Percentiles rank a stretch among this genome's conserved stretches.
These are phyloP conservation scores for Diplolepis rosae DNA, from an alignment of 2,888 invertebrate genomes.

Conservation along the genomic window DNA sequence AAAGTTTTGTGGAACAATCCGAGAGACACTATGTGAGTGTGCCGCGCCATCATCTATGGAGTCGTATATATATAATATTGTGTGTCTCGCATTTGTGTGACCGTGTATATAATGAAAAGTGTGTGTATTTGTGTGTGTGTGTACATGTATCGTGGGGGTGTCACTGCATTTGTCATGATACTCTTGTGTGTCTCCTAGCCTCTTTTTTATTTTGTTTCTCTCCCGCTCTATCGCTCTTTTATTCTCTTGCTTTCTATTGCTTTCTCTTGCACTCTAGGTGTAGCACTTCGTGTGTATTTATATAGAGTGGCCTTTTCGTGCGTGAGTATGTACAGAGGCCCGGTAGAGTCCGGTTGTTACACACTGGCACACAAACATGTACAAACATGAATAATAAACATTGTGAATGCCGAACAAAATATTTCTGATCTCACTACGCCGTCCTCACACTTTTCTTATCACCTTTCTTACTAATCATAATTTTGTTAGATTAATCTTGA, in stretches of 20 bases:
- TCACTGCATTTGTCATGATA: constrained; percentile 62
- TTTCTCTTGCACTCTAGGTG: constrained; percentile 53
- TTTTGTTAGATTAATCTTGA: constrained; percentile 34
- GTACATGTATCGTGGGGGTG: constrained; percentile 54
- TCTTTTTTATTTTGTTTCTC: constrained; percentile 42
- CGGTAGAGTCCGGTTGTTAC: constrained; percentile 62
- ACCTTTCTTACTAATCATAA: constrained; percentile 34
- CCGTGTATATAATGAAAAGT: constrained; percentile 61
- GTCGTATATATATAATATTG: constrained; percentile 74
- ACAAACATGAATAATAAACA: constrained; percentile 60
- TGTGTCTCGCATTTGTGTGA: constrained; percentile 65
- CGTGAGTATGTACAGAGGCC: constrained; percentile 62
- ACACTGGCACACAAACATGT: constrained; percentile 66
- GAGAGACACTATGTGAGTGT: constrained; percentile 75
- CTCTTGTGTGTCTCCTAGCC: constrained; percentile 65
- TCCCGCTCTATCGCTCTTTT: constrained; percentile 39
- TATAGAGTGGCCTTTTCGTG: constrained; percentile 61
- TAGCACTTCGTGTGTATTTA: constrained; percentile 62
- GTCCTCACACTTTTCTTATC: constrained; percentile 34
- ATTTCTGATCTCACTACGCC: constrained; percentile 47
- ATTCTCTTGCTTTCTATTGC: constrained; percentile 54
- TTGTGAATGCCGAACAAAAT: constrained; percentile 45
- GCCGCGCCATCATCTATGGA: constrained; percentile 75
- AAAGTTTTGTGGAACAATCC: constrained; percentile 74
- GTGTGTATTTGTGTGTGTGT: constrained; percentile 59